phyloP scores from a whole-genome alignment of 2,888 invertebrate genomes.

The Acrobasis consociella region DNA sequence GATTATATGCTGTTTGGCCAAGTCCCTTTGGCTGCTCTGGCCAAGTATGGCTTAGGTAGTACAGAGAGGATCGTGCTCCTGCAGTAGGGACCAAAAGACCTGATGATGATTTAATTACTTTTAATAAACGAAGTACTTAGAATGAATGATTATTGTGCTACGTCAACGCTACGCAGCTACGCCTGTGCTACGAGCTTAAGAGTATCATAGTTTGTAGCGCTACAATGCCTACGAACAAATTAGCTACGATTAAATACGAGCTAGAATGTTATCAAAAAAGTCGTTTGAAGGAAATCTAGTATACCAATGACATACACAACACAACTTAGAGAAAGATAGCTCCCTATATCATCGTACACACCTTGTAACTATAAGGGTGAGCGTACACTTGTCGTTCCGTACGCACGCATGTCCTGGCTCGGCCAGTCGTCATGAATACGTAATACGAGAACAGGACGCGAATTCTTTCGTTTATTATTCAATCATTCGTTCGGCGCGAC shows the following conservation, averaged over 20 bases:
- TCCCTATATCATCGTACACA: slow-evolving; percentile 1
- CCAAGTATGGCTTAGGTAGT: too few relatives aligned
- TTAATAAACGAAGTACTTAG: too few relatives aligned
- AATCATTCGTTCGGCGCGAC: slow-evolving; percentile 82
- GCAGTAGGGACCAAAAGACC: too few relatives aligned
- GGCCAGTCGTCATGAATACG: slow-evolving; percentile 80
- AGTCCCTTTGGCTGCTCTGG: too few relatives aligned
- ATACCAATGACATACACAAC: too few relatives aligned
- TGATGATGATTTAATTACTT: too few relatives aligned
- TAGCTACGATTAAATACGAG: too few relatives aligned
- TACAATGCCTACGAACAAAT: neutral
- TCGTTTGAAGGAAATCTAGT: too few relatives aligned
- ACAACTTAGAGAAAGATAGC: neutral
- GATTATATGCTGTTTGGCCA: too few relatives aligned
- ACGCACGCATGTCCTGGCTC: slow-evolving; percentile 29
- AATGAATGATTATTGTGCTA: neutral
- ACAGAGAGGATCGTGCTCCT: too few relatives aligned
- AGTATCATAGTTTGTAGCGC: neutral
- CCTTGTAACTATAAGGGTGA: neutral
- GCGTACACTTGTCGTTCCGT: neutral
- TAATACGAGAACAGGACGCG: slow-evolving; percentile 81
- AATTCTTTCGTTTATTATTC: slow-evolving; percentile 83
- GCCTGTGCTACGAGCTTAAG: neutral
- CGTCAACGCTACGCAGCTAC: neutral
- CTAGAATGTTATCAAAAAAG: too few relatives aligned